Base-by-base conservation (phyloP, 2,797 vertebrate genomes). In the Arrhamphus sclerolepis region DNA sequence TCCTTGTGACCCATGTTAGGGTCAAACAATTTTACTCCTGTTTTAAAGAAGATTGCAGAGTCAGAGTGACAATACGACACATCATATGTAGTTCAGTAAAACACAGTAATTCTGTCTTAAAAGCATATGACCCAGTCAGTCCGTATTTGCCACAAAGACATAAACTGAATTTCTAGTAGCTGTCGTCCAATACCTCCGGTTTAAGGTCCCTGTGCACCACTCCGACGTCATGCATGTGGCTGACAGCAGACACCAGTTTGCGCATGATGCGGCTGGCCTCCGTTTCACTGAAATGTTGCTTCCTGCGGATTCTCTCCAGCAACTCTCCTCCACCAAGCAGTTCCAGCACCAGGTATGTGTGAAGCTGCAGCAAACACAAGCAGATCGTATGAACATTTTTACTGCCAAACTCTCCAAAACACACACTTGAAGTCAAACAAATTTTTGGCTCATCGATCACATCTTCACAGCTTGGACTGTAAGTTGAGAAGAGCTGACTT, bases 171-270 rank as follows among this genome's bases (percentile, higher is more conserved):
- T 9, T 62, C 26, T 22, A 29, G 28, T 7, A 29, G 28, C 28
- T 11, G 39, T 22, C 38, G 14, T 66, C 13, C 34, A 21, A 3
- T 95, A 98, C 97, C 97, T 98, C 97, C 1, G 98, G 97, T 80
- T 99, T 99, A 63, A 98, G 92, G 78, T 99, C 98, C 60, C 98
- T 87, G 44, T 99, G 97, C 68, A 99, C 97, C 54, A 99, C 98
- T 22, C 98, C 97, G 0, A 98, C 98, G 17, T 98, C 98, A 0
- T 99, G 98, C 98, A 99, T 99, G 87, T 99, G 97, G 88, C 97
- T 99, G 70, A 97, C 98, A 0, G 98, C 98, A 0, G 98, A 98
- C 59, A 98, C 97, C 38, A 99, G 94, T 56, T 92, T 95, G 67
- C 96, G 91, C 97, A 98, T 99, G 79, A 99, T 98, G 73, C 92